Base-by-base conservation (phyloP, 2,888 invertebrate genomes). In the Furcula furcula region DNA sequence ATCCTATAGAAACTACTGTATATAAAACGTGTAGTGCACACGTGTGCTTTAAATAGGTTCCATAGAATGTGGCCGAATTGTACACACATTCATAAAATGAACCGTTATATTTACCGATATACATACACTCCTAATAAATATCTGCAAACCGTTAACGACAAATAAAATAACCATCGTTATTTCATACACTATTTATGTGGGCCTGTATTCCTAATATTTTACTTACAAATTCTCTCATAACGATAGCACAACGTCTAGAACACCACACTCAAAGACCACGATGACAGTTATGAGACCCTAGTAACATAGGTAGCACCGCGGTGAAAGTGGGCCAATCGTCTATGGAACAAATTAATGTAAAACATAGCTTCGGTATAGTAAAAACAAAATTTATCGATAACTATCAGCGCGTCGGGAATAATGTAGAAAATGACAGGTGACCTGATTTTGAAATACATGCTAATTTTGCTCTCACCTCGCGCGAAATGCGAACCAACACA, bases 311-410 rank as follows among this genome's bases (percentile, higher is more conserved):
- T 18, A 36, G 46, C 34, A 61, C 79, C 70, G 79, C 34, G 61
- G 80, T 71, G 80, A 80, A 80, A 80, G 80, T 77, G 51, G 73
- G 71, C 31, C 78, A 60, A 30, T 36, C 11, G 29, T 29, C 46
- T 44, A 46, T 44, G 34, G 61, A 55, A 54, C 64, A 46, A 63
- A 58, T 58, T 50, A 39, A 55, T 39, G 30, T 37, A 29, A 46
- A 52, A 55, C 54, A 46, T 30, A 20, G 14, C 44, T 20, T 12
- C 19, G 14, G 27, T 31, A 36, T 43, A 36, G 35, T 29, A 27
- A 54, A 48, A 47, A 45, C 34, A 42, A 35, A 33, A 45, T n/a
- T 26, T 36, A 30, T 22, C 12, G 23, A 23, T 23, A 12, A 23
- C 12, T 7, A 6, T 16, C 7, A 22, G 10, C 22, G 26, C 39